Base-by-base conservation (phyloP, 2,797 vertebrate species). In the Toxotes lorentzi region DNA sequence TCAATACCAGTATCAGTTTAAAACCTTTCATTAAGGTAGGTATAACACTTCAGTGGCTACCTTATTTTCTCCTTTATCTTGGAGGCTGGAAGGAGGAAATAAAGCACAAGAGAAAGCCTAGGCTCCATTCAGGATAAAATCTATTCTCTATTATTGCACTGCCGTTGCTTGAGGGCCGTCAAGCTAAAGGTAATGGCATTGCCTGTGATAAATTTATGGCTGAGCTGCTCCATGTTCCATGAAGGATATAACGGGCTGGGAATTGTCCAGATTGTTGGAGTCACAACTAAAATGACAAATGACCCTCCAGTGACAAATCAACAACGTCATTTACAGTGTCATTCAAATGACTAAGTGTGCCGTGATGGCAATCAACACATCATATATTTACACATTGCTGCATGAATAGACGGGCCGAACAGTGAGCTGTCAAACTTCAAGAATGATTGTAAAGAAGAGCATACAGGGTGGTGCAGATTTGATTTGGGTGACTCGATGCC, bases 71-170 rank as follows among this genome's bases (percentile, higher is more conserved):
- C 81, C 89, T 91, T 91, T 91, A 93, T 95, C 94, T 93, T 62
- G 32, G 76, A 83, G 85, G 90, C 91, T 92, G 86, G 87, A 80
- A 88, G 87, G 83, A 89, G 84, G 90, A 94, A 94, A 93, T 93
- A 94, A 94, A 94, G 91, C 91, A 82, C 88, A 84, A 86, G 87
- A 83, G 53, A 91, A 91, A 88, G 89, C 89, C 88, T 86, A 27
- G 13, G 81, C 87, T 91, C 91, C 88, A 87, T 88, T 91, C 73
- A 91, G 92, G 93, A 95, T 94, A 93, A 93, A 93, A 95, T 95
- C 93, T 93, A 93, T 95, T 95, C 93, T 93, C 88, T 92, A 93
- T 95, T 95, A 95, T 94, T 93, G 92, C 92, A 79, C 91, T 90
- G 89, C 83, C 63, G 69, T 89, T 89, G 93, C 93, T 95, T 76